A percentile compares a stretch with the other conserved stretches of the same genome.
phyloP scores from a whole-genome alignment of 1,140 invertebrate species.

The fruit fly (Drosophila melanogaster) region DNA sequence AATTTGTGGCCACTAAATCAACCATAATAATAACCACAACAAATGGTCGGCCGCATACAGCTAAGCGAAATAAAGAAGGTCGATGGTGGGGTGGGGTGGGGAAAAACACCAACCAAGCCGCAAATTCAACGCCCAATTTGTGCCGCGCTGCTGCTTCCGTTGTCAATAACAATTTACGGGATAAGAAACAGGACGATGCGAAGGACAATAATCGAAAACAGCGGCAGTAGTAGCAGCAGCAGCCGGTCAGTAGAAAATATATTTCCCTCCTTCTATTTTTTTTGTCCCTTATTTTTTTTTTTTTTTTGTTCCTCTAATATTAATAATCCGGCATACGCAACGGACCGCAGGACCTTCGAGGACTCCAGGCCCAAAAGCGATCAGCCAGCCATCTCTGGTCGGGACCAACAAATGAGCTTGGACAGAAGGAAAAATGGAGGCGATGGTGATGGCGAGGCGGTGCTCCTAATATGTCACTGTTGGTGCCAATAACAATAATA shows the following conservation, averaged over 20 bases:
- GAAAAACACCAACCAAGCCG: constrained; percentile 60
- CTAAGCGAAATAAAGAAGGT: constrained; percentile 13
- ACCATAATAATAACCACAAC: constrained; percentile 83
- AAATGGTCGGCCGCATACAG: constrained; percentile 53
- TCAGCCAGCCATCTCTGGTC: constrained; percentile 36
- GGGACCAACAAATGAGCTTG: constrained; percentile 69
- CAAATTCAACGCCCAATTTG: constrained; percentile 82
- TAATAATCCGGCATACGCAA: constrained; percentile 80
- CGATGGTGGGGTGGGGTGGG: constrained; percentile 1
- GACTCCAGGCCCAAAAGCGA: constrained; percentile 32
- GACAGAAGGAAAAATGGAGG: constrained; percentile 38
- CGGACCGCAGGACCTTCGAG: constrained; percentile 37
- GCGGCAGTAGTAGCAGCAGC: constrained; percentile 59
- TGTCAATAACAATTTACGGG: constrained; percentile 82
- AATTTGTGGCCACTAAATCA: constrained; percentile 83
- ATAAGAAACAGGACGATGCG: constrained; percentile 58
- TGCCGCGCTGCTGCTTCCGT: constrained; percentile 80
- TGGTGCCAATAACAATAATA: constrained; percentile 83
- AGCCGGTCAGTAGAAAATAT: constrained; percentile 80
- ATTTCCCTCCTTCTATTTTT: constrained; percentile 38
- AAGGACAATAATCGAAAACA: constrained; percentile 81
- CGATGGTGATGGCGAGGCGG: constrained; percentile 24
- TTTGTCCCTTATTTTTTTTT: not conserved
- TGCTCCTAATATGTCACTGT: constrained; percentile 79
- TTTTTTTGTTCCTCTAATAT: constrained; percentile 67